Evolutionary conservation across 1,140 invertebrate genomes (phyloP), one percentile per base, ranked within the genome.

Genomic region (Lordiphosa clarofinis): DNA sequence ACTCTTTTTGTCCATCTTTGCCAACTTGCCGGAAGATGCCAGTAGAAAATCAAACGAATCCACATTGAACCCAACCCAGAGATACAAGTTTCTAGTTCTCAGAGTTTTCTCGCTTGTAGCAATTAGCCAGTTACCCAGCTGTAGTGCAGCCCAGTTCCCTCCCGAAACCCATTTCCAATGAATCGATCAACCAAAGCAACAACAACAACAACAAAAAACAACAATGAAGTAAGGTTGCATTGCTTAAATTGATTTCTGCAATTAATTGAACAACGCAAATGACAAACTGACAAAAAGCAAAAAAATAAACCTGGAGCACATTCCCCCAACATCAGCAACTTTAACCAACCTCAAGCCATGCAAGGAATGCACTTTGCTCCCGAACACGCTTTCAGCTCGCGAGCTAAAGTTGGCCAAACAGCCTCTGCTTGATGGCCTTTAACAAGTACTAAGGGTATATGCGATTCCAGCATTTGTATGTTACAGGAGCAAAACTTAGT

Each of bases 201-300:
- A 55, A 6, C 43, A 44, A 28, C 15, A 38, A 55, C 44, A 55
- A 39, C n/a, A 53, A 46, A 73, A 63, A 15, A 15, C 65, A 79
- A 82, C 79, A 81, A 81, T 86, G 74, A 79, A 68, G 81, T 64
- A 86, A 66, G 66, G 70, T 73, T 66, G 73, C 82, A 87, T 87
- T 87, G 70, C 84, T 87, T 71, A 84, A 87, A 87, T 87, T 87
- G 76, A 87, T 87, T 87, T 87, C 76, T 87, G 73, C 84, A 87
- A 87, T 87, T 87, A 87, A 87, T 87, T 82, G 76, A 87, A 84
- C 73, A 82, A 84, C 76, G 72, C 73, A 82, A 81, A 81, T 82
- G 68, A 84, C 68, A 78, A 84, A 84, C 73, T 76, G 43, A 73
- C 70, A 73, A 72, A 64, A 62, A 72, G 4, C 11, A 44, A 33